Evolutionary conservation across 1,140 invertebrate genomes (phyloP).

Genomic region (Bombus picipes): DNA sequence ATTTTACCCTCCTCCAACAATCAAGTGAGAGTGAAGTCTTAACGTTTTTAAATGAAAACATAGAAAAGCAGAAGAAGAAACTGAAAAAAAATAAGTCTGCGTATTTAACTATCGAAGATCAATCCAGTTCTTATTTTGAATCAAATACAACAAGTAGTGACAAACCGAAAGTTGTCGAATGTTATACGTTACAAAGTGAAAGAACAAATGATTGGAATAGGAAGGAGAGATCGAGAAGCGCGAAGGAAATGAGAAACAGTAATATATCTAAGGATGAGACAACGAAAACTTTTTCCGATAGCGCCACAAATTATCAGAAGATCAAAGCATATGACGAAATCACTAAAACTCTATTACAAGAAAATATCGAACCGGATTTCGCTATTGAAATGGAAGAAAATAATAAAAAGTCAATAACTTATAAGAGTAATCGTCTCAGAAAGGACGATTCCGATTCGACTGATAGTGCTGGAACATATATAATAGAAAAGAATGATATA

Average conservation of each 20-base stretch:
- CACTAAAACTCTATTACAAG: no score
- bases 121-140: slow-evolving; percentile 6
- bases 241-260: slow-evolving; percentile 31
- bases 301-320: slow-evolving; percentile 44
- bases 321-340: slow-evolving; percentile 10
- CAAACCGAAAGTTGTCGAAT: background rate
- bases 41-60: slow-evolving; percentile 13
- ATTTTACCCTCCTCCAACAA: background rate
- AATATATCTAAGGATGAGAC: slow-evolving; percentile 35
- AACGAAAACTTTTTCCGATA: slow-evolving; percentile 65
- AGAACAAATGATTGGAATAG: background rate
- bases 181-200: background rate
- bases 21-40: slow-evolving; percentile 35
- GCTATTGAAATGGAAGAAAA: background rate
- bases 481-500: slow-evolving; percentile 61
- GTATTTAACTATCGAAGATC: background rate
- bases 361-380: background rate
- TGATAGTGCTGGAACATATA: slow-evolving; percentile 74
- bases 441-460: slow-evolving; percentile 49
- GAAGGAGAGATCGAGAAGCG: slow-evolving; percentile 55
- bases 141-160: slow-evolving; percentile 1
- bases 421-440: slow-evolving; percentile 43
- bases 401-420: slow-evolving; percentile 18
- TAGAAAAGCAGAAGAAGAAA: slow-evolving; percentile 1
- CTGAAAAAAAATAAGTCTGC: slow-evolving; percentile 21